These are phyloP conservation scores for Hoplias malabaricus DNA, from an alignment of 2,113 vertebrate species.

Conservation along the genomic window DNA sequence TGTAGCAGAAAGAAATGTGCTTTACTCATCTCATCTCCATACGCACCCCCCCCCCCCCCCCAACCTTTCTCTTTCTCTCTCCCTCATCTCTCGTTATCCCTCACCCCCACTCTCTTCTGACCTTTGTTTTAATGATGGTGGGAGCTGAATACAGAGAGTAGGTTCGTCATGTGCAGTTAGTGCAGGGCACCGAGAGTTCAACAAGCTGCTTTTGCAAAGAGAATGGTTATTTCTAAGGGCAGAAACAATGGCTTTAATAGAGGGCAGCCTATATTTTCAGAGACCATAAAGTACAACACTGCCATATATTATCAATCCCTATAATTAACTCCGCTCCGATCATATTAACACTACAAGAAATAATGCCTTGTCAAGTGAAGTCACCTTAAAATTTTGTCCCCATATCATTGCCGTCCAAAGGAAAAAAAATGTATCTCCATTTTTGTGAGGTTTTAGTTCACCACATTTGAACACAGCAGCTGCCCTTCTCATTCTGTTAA, in stretches of 20 bases:
- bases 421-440: no score
- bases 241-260: constrained; percentile 14
- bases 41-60: not conserved
- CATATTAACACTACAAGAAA: no score
- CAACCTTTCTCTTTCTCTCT: not conserved
- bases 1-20: constrained; percentile 14
- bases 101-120: not conserved
- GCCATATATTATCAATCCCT: not conserved
- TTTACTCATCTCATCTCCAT: not conserved
- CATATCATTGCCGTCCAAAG: not conserved
- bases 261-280: constrained; percentile 10
- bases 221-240: not conserved
- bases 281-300: not conserved
- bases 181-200: constrained; percentile 15
- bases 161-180: constrained; percentile 12
- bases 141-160: constrained; percentile 3
- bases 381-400: no score
- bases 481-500: no score
- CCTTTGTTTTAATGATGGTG: constrained; percentile 25
- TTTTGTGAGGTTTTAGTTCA: no score
- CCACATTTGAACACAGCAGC: no score
- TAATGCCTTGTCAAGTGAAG: no score
- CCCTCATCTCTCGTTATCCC: not conserved
- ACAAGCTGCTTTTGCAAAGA: constrained; percentile 1
- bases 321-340: not conserved